Conservation (phyloP, 2,888 invertebrate species). For the Lydus trimaculatus region DNA sequence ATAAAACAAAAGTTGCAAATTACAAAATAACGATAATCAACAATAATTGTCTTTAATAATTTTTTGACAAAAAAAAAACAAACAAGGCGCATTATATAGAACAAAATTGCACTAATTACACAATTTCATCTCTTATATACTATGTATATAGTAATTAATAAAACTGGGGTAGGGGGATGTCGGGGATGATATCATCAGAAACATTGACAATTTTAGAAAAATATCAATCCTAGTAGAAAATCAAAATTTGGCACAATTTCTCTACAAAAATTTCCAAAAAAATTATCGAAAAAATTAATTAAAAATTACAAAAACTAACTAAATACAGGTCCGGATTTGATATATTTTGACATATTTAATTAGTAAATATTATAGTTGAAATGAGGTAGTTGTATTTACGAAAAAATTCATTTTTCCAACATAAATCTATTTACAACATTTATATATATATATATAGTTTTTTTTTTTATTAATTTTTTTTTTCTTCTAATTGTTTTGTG, state of each 20-base stretch:
- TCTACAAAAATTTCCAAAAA: too few species aligned
- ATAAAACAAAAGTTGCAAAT: slow-evolving; percentile 26
- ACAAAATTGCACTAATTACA: slow-evolving; percentile 34
- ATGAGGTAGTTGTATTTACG: slow-evolving; percentile 61
- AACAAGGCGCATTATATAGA: slow-evolving; percentile 23
- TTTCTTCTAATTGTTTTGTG: background rate
- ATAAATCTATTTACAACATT: slow-evolving; percentile 52
- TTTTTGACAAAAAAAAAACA: slow-evolving; percentile 10
- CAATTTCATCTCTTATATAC: slow-evolving; percentile 1
- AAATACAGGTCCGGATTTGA: background rate
- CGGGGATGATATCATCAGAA: background rate
- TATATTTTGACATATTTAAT: background rate
- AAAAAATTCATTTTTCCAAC: slow-evolving; percentile 53
- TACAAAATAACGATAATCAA: slow-evolving; percentile 10
- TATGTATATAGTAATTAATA: slow-evolving; percentile 1
- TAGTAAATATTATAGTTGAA: slow-evolving; percentile 39
- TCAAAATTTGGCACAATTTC: slow-evolving; percentile 31
- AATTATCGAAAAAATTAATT: background rate
- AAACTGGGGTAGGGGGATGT: background rate
- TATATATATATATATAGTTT: too few species aligned
- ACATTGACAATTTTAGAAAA: background rate
- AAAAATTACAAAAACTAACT: background rate
- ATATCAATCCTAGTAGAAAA: slow-evolving; percentile 9
- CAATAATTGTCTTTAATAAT: background rate
- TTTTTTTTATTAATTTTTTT: slow-evolving; percentile 44